Evolutionary conservation across 2,797 vertebrate species (phyloP).

Genomic region (Macroramphosus scolopax): DNA sequence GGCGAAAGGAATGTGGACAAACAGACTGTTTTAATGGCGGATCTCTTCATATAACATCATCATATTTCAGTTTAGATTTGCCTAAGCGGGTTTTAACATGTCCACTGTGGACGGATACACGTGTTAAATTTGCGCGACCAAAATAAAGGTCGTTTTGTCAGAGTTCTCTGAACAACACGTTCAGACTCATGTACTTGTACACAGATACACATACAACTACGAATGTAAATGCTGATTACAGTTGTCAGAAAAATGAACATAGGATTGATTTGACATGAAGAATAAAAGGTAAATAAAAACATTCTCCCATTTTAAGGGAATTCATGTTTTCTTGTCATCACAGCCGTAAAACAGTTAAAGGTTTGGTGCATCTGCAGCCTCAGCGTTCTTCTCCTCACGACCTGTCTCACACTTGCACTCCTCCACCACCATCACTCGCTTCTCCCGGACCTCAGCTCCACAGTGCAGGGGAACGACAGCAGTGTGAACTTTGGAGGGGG

Average conservation of each 20-base stretch:
- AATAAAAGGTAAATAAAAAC: no score
- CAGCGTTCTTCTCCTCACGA: slow-evolving; percentile 56
- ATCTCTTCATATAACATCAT: slow-evolving; percentile 24
- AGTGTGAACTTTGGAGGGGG: slow-evolving; percentile 63
- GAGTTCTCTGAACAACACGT: slow-evolving; percentile 51
- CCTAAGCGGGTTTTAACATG: slow-evolving; percentile 31
- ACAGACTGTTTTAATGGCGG: slow-evolving; percentile 48
- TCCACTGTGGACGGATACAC: slow-evolving; percentile 42
- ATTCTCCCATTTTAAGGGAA: no score
- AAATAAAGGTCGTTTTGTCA: slow-evolving; percentile 47
- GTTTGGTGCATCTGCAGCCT: slow-evolving; percentile 29
- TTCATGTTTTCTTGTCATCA: not conserved
- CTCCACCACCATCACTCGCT: slow-evolving; percentile 75
- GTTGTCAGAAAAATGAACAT: slow-evolving; percentile 8
- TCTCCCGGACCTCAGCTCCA: slow-evolving; percentile 52
- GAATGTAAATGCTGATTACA: no score
- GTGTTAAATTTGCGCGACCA: slow-evolving; percentile 38
- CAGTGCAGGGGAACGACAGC: slow-evolving; percentile 70
- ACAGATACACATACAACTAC: slow-evolving; percentile 4
- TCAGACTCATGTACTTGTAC: slow-evolving; percentile 40
- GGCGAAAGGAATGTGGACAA: slow-evolving; percentile 30
- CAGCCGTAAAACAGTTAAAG: slow-evolving; percentile 22
- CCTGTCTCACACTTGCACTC: slow-evolving; percentile 80
- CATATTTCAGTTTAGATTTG: slow-evolving; percentile 50
- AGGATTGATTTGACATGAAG: not conserved